These are phyloP conservation scores for Caenorhabditis inopinata DNA, from an alignment of 1,140 invertebrate species.

Conservation along the genomic window DNA sequence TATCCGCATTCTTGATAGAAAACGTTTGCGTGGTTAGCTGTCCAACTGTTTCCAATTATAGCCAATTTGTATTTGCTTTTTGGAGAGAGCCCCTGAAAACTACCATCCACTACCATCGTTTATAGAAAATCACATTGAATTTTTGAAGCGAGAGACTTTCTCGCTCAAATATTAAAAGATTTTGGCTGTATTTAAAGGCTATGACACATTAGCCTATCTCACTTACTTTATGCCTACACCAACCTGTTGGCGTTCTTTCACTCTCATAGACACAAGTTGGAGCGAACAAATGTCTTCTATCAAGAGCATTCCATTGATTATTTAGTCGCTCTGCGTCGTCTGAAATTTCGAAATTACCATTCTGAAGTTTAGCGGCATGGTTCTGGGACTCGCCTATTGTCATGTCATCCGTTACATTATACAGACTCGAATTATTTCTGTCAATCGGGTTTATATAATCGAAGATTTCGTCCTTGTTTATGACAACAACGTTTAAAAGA, in stretches of 20 bases:
- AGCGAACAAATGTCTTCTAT: neutral
- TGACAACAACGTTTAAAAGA: neutral
- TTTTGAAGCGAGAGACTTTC: too few relatives aligned
- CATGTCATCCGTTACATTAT: conserved; percentile 6
- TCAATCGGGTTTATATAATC: neutral
- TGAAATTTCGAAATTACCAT: too few relatives aligned
- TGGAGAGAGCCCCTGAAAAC: neutral
- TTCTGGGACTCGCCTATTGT: neutral
- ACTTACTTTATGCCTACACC: conserved; percentile 6
- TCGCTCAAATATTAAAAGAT: too few relatives aligned
- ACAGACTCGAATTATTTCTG: neutral
- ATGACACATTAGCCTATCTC: too few relatives aligned
- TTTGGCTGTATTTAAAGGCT: too few relatives aligned
- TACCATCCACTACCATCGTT: too few relatives aligned
- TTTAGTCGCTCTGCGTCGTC: neutral
- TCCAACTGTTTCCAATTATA: conserved; percentile 8
- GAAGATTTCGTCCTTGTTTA: neutral
- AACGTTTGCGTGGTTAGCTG: neutral
- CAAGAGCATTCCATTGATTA: neutral
- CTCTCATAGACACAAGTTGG: neutral
- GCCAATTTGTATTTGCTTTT: neutral
- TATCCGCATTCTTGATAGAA: neutral
- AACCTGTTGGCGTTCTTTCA: neutral
- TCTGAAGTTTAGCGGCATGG: too few relatives aligned
- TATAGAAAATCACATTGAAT: too few relatives aligned